Conservation (phyloP, 2,888 invertebrate species). For the Drosophila meridiana region DNA sequence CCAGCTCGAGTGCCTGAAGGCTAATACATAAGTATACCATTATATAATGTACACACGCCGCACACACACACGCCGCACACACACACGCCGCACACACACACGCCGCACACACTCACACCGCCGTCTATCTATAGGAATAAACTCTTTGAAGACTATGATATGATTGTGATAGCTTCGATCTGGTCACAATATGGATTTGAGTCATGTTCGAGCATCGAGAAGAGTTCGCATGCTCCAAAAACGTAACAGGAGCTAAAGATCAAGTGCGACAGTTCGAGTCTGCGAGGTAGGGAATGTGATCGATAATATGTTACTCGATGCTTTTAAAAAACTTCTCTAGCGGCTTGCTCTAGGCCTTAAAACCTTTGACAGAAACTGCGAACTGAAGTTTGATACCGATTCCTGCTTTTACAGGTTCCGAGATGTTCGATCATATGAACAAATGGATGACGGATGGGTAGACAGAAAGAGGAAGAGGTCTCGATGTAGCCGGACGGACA, state of each 20-base stretch:
- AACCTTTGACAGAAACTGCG: background rate
- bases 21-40: conserved; percentile 10
- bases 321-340: background rate
- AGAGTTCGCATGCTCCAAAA: too few relatives aligned
- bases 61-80: background rate
- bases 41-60: background rate
- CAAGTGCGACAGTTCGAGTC: background rate
- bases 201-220: too few relatives aligned
- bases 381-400: background rate
- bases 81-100: background rate
- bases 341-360: background rate
- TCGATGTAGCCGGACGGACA: background rate
- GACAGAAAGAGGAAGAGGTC: too few relatives aligned
- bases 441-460: background rate
- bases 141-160: background rate
- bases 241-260: background rate
- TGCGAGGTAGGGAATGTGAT: background rate
- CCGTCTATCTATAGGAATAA: background rate
- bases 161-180: background rate
- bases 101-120: background rate
- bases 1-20: conserved; percentile 37
- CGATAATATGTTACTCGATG: too few relatives aligned
- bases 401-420: background rate
- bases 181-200: background rate
- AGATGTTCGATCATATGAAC: too few relatives aligned